A percentile compares a stretch with the other conserved stretches of the same genome.
phyloP scores from a whole-genome alignment of 2,888 invertebrate genomes.

The Tenthredo livida region DNA sequence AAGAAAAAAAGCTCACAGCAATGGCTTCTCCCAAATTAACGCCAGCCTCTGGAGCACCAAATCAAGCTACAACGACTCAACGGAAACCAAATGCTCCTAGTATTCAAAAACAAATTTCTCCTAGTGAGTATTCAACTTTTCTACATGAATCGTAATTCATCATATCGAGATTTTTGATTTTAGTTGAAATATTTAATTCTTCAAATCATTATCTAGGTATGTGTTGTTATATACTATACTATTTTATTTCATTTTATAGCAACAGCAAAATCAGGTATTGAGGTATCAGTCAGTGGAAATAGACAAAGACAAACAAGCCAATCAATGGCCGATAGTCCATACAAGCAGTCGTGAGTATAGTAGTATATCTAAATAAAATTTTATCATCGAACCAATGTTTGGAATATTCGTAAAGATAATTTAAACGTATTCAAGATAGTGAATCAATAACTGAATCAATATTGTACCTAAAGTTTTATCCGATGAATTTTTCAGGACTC shows the following conservation, averaged over 20 bases:
- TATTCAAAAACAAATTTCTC: constrained; percentile 43
- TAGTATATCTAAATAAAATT: not conserved
- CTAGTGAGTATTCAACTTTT: constrained; percentile 29
- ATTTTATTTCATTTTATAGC: not conserved
- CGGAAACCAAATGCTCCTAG: constrained; percentile 12
- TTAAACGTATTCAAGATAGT: not conserved
- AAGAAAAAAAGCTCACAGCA: constrained; percentile 70
- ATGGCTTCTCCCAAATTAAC: constrained; percentile 27
- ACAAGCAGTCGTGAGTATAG: constrained; percentile 54
- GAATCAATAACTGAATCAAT: no score
- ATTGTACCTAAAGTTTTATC: not conserved
- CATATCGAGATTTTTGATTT: not conserved
- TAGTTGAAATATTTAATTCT: no score
- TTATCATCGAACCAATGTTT: not conserved
- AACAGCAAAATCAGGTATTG: constrained; percentile 9
- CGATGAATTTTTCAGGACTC: constrained; percentile 37
- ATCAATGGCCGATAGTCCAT: not conserved
- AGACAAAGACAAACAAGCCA: constrained; percentile 24
- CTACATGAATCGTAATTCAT: not conserved
- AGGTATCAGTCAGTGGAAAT: constrained; percentile 25
- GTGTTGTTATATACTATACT: not conserved
- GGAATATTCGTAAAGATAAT: not conserved
- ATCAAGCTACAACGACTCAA: not conserved
- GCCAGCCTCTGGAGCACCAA: not conserved
- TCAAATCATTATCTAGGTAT: not conserved